Evolutionary conservation across 2,888 invertebrate species (phyloP).

Genomic region (Aphrophora alni): DNA sequence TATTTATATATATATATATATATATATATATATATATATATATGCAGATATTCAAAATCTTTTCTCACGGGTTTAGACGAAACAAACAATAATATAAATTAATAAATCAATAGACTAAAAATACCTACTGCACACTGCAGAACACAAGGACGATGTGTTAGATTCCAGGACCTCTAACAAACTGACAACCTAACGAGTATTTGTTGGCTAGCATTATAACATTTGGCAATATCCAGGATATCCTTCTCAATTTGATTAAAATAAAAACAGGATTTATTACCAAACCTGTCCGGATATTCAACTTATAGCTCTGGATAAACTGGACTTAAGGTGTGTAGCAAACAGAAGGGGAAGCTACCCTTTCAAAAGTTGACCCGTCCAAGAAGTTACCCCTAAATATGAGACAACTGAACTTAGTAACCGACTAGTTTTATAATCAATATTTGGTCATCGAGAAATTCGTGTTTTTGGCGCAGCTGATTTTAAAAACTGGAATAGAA

Average conservation of each 20-base stretch:
- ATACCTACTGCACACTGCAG: background rate
- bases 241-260: background rate
- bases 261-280: background rate
- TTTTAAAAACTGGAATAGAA: slow-evolving; percentile 42
- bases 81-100: no score
- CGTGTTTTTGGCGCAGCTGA: slow-evolving; percentile 36
- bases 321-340: background rate
- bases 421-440: background rate
- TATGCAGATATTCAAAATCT: no score
- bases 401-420: background rate
- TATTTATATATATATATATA: no score
- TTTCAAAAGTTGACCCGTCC: background rate
- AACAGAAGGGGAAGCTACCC: background rate
- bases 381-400: background rate
- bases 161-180: background rate
- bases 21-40: no score
- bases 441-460: slow-evolving; percentile 12
- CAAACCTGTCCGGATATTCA: background rate
- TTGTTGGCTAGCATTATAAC: background rate
- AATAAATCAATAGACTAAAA: no score
- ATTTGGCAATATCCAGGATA: slow-evolving; percentile 1
- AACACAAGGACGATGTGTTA: background rate
- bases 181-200: background rate
- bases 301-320: background rate
- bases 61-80: no score